Conservation (phyloP, 2,797 vertebrate genomes). For the Nannoperca australis region DNA sequence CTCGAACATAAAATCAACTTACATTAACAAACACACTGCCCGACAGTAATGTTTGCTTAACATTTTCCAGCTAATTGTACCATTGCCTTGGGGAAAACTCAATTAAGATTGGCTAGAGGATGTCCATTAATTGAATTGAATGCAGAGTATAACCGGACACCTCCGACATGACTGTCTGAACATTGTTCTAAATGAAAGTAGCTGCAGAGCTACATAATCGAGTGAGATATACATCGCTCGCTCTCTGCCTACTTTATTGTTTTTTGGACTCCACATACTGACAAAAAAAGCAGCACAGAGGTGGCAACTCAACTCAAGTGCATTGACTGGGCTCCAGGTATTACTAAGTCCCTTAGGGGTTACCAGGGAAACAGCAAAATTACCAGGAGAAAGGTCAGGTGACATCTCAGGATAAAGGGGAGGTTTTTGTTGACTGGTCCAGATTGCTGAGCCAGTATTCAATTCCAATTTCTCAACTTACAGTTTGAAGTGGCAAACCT, state of each 20-base stretch:
- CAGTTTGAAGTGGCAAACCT: constrained; percentile 16
- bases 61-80: constrained; percentile 55
- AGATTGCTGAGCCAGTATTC: constrained; percentile 12
- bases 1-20: constrained; percentile 54
- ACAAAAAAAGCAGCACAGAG: constrained; percentile 19
- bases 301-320: constrained; percentile 8
- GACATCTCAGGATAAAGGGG: constrained; percentile 31
- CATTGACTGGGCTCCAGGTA: constrained; percentile 49
- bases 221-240: constrained; percentile 18
- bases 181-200: constrained; percentile 44
- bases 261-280: constrained; percentile 20
- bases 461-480: constrained; percentile 23
- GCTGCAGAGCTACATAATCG: constrained; percentile 22
- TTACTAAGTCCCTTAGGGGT: constrained; percentile 44
- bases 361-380: constrained; percentile 58
- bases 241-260: constrained; percentile 23
- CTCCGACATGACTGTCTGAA: constrained; percentile 45
- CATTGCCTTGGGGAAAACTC: constrained; percentile 44
- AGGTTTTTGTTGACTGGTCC: constrained; percentile 11
- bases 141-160: constrained; percentile 56
- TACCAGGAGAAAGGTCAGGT: constrained; percentile 33
- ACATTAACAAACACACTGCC: constrained; percentile 43
- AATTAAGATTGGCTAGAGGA: constrained; percentile 67
- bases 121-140: constrained; percentile 69
- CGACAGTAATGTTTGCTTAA: constrained; percentile 45